phyloP scores from a whole-genome alignment of 1,140 invertebrate species.

The Drosophila pruinosa region DNA sequence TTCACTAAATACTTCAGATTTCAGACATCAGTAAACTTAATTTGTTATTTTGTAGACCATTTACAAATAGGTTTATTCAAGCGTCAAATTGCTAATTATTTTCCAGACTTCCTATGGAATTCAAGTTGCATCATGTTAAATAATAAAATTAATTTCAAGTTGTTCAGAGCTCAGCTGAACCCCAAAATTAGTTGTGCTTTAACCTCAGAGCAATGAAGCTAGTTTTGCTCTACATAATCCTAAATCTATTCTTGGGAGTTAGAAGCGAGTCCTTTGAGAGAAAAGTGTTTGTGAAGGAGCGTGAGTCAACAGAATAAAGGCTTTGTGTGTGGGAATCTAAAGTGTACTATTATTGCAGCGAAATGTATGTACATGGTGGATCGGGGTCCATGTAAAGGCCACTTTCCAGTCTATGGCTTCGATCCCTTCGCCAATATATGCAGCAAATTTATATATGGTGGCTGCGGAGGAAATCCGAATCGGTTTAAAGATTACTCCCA shows the following conservation, averaged over 20 bases:
- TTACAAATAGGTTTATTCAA: neutral
- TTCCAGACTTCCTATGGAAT: neutral
- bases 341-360: neutral
- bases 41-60: neutral
- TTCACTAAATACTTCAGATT: neutral
- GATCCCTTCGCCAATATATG: conserved; percentile 17
- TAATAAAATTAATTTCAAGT: neutral
- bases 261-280: neutral
- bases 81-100: neutral
- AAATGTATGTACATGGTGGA: conserved; percentile 16
- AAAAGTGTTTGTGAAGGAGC: neutral
- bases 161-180: neutral
- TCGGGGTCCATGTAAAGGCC: conserved; percentile 12
- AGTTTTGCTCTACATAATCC: neutral
- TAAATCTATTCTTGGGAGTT: neutral
- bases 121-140: neutral
- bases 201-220: conserved; percentile 7
- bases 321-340: neutral
- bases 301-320: neutral
- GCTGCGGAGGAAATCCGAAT: conserved; percentile 58
- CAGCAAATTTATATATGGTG: conserved; percentile 8
- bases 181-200: conserved; percentile 4
- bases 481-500: conserved; percentile 9
- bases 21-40: neutral
- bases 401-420: conserved; percentile 1